Percentiles rank a stretch among this genome's conserved stretches.
phyloP scores from a whole-genome alignment of 2,113 vertebrate genomes.

The Melanerpes aurifrons region DNA sequence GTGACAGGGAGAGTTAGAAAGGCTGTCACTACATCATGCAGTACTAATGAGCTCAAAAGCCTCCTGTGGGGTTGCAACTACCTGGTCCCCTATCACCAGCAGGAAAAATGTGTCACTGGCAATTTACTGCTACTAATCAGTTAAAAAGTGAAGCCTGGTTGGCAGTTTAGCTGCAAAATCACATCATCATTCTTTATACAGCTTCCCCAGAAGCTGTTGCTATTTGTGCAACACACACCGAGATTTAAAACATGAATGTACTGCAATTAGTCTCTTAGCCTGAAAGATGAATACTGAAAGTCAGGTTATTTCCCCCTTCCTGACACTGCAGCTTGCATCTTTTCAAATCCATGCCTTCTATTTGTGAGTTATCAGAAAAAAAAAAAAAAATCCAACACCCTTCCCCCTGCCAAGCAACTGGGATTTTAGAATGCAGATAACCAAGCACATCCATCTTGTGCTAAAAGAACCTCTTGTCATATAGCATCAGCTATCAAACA shows the following conservation, averaged over 20 bases:
- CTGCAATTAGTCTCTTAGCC: neutral
- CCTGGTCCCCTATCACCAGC: fast-evolving
- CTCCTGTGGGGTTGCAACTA: no score
- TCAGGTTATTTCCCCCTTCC: neutral
- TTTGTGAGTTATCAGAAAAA: neutral
- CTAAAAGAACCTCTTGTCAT: neutral
- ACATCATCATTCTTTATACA: neutral
- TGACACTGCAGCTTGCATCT: neutral
- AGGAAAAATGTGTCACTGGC: neutral
- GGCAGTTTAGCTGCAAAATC: neutral
- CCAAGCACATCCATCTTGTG: neutral
- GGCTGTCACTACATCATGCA: neutral
- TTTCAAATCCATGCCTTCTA: neutral
- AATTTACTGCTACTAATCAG: neutral
- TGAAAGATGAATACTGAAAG: neutral
- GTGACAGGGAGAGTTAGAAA: neutral
- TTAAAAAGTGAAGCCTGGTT: neutral
- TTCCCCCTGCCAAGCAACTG: neutral
- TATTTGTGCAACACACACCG: neutral
- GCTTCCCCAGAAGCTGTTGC: neutral
- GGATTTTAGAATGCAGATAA: neutral
- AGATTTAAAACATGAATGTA: neutral
- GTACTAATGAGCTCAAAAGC: fast-evolving
- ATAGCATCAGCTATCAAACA: neutral
- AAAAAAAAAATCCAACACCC: neutral